These are phyloP conservation scores for Caenorhabditis zanzibari DNA, from an alignment of 2,888 invertebrate species.

Conservation along the genomic window DNA sequence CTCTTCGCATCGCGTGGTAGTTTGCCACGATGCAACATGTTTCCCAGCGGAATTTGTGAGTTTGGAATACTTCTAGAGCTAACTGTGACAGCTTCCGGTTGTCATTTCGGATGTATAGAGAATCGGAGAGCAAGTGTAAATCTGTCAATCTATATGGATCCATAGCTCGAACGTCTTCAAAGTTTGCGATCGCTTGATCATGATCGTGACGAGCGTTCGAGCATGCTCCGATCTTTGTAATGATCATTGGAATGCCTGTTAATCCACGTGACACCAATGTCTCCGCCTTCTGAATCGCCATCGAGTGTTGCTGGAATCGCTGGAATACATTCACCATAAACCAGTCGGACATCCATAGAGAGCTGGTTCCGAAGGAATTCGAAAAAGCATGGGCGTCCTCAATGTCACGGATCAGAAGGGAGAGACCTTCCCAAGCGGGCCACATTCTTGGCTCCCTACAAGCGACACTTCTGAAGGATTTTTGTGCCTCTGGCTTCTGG, in stretches of 20 bases:
- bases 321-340: slow-evolving; percentile 67
- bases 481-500: slow-evolving; percentile 49
- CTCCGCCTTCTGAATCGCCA: slow-evolving; percentile 90
- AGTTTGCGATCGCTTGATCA: slow-evolving; percentile 84
- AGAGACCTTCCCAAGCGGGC: slow-evolving; percentile 96
- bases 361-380: background rate
- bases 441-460: no score
- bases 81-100: slow-evolving; percentile 92
- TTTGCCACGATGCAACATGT: slow-evolving; percentile 99
- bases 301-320: slow-evolving; percentile 66
- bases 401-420: slow-evolving; percentile 87
- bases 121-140: slow-evolving; percentile 96
- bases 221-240: slow-evolving; percentile 92
- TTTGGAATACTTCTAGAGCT: slow-evolving; percentile 94
- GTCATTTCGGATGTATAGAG: slow-evolving; percentile 90
- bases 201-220: slow-evolving; percentile 75
- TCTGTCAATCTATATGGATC: slow-evolving; percentile 95
- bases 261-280: slow-evolving; percentile 90
- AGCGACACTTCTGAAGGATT: slow-evolving; percentile 53
- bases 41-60: slow-evolving; percentile 97
- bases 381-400: slow-evolving; percentile 63
- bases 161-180: slow-evolving; percentile 90
- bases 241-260: slow-evolving; percentile 91
- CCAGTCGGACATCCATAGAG: slow-evolving; percentile 71
- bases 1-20: slow-evolving; percentile 95